These are phyloP conservation scores for Bergia sp. DNA, from an alignment of 92 coral and sea anemone genomes.

Conservation along the genomic window DNA sequence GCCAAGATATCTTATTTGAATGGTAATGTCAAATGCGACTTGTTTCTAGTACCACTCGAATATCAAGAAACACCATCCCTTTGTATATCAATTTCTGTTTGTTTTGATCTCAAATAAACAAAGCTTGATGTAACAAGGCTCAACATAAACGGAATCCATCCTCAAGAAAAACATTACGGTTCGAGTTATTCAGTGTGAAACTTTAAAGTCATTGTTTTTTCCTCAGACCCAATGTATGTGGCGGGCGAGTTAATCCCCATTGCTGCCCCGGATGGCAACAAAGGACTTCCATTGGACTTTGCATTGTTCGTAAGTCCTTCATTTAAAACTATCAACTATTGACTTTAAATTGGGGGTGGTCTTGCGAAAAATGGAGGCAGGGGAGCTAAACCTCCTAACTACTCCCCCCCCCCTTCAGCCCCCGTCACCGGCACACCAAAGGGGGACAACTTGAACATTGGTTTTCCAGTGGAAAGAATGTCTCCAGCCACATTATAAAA, in stretches of 20 bases:
- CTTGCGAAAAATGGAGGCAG: too few species aligned
- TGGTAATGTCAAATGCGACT: background rate
- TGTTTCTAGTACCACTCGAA: background rate
- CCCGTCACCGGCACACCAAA: too few species aligned
- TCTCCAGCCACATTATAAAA: too few species aligned
- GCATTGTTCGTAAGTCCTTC: conserved; percentile 83
- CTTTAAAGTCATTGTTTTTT: background rate
- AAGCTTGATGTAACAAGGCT: background rate
- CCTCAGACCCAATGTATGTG: conserved; percentile 90
- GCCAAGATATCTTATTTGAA: too few species aligned
- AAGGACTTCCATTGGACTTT: conserved; percentile 76
- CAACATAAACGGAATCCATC: background rate
- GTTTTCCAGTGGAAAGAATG: too few species aligned
- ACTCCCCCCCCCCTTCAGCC: too few species aligned
- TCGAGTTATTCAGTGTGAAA: background rate
- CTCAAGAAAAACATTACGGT: too few species aligned
- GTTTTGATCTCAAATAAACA: background rate
- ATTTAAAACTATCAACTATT: too few species aligned
- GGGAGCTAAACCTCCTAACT: too few species aligned
- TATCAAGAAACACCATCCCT: background rate
- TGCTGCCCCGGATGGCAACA: conserved; percentile 93
- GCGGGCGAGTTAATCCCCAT: conserved; percentile 66
- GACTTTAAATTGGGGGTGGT: too few species aligned
- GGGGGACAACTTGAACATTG: too few species aligned
- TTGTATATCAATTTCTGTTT: background rate